Evolutionary conservation across 2,113 vertebrate species (phyloP).

Genomic region (Lethenteron reissneri): DNA sequence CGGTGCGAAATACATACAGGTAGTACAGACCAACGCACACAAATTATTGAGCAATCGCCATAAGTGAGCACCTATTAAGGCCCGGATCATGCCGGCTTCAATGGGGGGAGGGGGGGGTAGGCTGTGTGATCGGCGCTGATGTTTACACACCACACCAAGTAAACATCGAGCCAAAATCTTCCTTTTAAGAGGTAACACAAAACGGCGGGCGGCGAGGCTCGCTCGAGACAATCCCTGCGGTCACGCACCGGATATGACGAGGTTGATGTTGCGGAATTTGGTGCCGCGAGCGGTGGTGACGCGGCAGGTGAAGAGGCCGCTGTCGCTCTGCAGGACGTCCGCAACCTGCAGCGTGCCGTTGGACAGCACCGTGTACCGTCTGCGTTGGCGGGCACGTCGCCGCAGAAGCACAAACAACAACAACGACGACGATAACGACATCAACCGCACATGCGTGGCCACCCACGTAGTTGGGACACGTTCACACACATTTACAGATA

Average conservation of each 20-base stretch:
- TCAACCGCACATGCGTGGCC: too few species aligned
- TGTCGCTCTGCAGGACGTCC: not conserved
- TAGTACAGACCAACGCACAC: too few species aligned
- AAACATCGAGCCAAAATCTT: not conserved
- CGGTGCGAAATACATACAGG: too few species aligned
- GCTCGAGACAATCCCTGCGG: not conserved
- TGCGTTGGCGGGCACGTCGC: too few species aligned
- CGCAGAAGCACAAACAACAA: too few species aligned
- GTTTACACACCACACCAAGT: not conserved
- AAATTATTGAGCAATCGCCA: too few species aligned
- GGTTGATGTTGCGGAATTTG: not conserved
- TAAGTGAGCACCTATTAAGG: too few species aligned
- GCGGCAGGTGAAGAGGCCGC: not conserved
- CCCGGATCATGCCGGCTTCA: not conserved
- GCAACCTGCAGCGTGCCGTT: not conserved
- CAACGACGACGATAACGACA: too few species aligned
- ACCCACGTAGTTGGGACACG: too few species aligned
- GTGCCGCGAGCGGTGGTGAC: constrained; percentile 1
- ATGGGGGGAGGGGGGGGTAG: not conserved
- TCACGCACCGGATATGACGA: not conserved
- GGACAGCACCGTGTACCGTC: not conserved
- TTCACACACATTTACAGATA: not conserved
- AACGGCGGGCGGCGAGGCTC: not conserved
- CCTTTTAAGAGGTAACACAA: not conserved
- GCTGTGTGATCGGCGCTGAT: not conserved